Base-by-base conservation (phyloP, 1,140 invertebrate genomes). In the Scaptodrosophila lebanonensis region DNA sequence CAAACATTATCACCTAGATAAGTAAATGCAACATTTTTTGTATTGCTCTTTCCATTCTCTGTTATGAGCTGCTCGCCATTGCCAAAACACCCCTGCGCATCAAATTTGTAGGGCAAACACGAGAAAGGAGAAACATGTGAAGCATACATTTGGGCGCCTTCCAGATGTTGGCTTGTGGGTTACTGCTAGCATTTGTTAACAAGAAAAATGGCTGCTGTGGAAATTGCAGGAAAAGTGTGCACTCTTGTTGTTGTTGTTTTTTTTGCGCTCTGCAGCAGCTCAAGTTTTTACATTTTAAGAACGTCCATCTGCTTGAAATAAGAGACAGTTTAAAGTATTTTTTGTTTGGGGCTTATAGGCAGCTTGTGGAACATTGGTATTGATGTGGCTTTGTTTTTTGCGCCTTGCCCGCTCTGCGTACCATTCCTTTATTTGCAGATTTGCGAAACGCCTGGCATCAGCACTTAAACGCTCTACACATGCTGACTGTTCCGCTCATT, bases 401-500 rank as follows among this genome's bases (percentile, higher is more conserved):
- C 38, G 44, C n/a, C 15, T 27, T 9, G 16, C 7, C 3, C 42
- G 30, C 47, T 47, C 9, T 43, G 29, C 45, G 16, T 18, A 22
- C 57, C 44, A 47, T 50, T 67, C 29, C 43, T 13, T 35, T 68
- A 38, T 29, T 47, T 30, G 30, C 44, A 47, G 50, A 45, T 60
- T 60, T 47, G 27, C 27, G 43, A 61, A 48, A 54, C 56, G 43
- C 43, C 56, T 56, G 40, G 39, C 52, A 72, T 60, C 54, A 72
- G 73, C 72, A 77, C 59, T 79, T 72, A 59, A 48, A 52, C 40
- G 68, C 35, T 71, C 66, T 59, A 79, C 73, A 79, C 72, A 69
- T 66, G 38, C 62, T 56, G 44, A 40, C 39, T 53, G 15, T 51
- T 66, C 43, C 42, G 30, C 50, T 38, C 42, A 45, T 43, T 16